Percentiles rank a stretch among this genome's conserved stretches.
Evolutionary conservation across 2,113 vertebrate genomes (phyloP).

Genomic region (Ammospiza nelsoni): DNA sequence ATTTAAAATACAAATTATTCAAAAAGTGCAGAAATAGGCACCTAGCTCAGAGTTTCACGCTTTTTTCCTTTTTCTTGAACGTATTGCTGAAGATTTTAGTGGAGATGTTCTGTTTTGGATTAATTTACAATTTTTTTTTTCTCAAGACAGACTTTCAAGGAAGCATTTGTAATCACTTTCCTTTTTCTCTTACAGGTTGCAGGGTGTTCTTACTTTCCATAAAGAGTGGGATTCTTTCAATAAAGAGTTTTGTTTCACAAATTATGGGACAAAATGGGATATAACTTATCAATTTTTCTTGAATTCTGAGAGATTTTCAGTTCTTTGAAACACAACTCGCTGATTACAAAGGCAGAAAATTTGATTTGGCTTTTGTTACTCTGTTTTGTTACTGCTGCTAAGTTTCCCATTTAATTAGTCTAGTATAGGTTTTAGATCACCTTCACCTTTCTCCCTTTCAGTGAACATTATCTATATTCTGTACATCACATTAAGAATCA

Average conservation of each 20-base stretch:
- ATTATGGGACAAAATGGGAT: background rate
- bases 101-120: background rate
- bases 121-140: background rate
- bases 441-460: background rate
- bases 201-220: background rate
- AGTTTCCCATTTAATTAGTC: background rate
- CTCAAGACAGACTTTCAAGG: background rate
- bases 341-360: background rate
- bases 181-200: background rate
- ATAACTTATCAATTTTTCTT: background rate
- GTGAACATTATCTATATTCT: background rate
- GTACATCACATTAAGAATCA: background rate
- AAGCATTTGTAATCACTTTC: background rate
- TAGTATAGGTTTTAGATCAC: background rate
- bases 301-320: background rate
- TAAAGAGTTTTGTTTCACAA: background rate
- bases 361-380: background rate
- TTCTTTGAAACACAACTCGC: background rate
- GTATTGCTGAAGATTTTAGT: background rate
- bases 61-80: background rate
- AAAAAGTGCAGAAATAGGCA: background rate
- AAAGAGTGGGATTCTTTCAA: background rate
- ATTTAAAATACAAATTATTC: background rate
- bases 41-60: background rate
- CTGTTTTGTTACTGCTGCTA: background rate